A percentile compares a stretch with the other conserved stretches of the same genome.
Conservation (phyloP, 2,797 vertebrate genomes). For the Brachymystax lenok region DNA sequence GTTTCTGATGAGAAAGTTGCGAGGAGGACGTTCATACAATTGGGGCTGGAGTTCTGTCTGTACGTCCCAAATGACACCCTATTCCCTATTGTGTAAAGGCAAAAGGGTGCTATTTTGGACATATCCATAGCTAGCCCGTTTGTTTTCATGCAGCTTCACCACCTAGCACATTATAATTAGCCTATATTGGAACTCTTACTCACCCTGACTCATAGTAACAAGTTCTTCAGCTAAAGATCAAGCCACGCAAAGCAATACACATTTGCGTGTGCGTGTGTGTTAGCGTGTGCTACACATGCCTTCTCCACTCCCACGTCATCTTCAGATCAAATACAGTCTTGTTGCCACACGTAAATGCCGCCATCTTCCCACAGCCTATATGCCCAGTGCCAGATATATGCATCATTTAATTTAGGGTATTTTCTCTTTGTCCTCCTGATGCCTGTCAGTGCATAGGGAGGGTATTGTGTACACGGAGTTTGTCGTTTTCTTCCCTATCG, state of each 20-base stretch:
- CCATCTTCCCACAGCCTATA: no score
- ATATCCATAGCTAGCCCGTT: neutral
- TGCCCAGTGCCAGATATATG: no score
- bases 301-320: neutral
- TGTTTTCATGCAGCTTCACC: neutral
- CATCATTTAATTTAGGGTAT: no score
- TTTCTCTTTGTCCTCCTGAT: neutral
- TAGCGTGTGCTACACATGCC: neutral
- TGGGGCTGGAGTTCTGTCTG: neutral
- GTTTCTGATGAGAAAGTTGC: slow-evolving; percentile 23
- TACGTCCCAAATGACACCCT: neutral
- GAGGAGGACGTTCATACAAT: neutral
- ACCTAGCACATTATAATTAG: neutral
- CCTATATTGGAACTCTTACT: neutral
- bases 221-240: neutral
- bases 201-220: neutral
- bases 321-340: neutral
- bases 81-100: neutral
- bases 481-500: slow-evolving; percentile 63
- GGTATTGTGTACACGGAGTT: slow-evolving; percentile 53
- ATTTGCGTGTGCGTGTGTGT: neutral
- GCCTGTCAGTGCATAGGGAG: neutral
- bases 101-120: neutral
- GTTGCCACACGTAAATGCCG: neutral
- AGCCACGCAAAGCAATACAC: neutral